Base-by-base conservation (phyloP, 1,140 invertebrate genomes). In the Lepidostoma basale region DNA sequence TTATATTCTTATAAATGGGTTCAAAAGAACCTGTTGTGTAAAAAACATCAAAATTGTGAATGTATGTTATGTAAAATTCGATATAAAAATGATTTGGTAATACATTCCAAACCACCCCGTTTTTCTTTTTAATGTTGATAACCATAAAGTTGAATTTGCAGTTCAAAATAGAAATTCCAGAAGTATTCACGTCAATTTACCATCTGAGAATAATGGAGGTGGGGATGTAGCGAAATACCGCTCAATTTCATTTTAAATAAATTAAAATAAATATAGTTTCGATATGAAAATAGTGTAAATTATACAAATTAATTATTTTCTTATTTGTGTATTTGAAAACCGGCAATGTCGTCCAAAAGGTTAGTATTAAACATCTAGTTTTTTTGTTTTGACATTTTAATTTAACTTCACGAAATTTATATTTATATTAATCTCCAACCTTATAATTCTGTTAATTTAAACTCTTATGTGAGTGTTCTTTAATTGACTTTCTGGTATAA, bases 281-380 rank as follows among this genome's bases (percentile, higher is more conserved):
- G 52, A 6, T 20, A 64, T 52, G 62, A 64, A 52, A 64, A 25
- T 52, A 45, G 28, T 52, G 18, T 64, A 39, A 64, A 36, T 64
- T n/a, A 16, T 6, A 8, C 42, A 10, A 9, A 40, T 59, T 3
- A 40, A 59, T 33, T 59, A 36, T 40, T 23, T 23, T 59, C 40
- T 23, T 23, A 25, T 26, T 23, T 42, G 22, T 59, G 9, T 25
- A 59, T 23, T 59, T 25, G 20, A 49, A 52, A 23, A 36, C 30
- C 44, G 25, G 44, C 64, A 23, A 67, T 67, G 64, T 66, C 63
- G 52, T 59, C 64, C n/a, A 67, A 67, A 67, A 67, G 64, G 64
- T 67, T 67, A 59, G 64, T 59, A 20, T 33, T 23, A 33, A 10
- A 49, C 45, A 56, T 56, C 2, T 56, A 16, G 14, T 33, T 18